Evolutionary conservation across 2,113 vertebrate genomes (phyloP), one percentile per base, ranked within the genome.

Genomic region (Platycercus adscitus): DNA sequence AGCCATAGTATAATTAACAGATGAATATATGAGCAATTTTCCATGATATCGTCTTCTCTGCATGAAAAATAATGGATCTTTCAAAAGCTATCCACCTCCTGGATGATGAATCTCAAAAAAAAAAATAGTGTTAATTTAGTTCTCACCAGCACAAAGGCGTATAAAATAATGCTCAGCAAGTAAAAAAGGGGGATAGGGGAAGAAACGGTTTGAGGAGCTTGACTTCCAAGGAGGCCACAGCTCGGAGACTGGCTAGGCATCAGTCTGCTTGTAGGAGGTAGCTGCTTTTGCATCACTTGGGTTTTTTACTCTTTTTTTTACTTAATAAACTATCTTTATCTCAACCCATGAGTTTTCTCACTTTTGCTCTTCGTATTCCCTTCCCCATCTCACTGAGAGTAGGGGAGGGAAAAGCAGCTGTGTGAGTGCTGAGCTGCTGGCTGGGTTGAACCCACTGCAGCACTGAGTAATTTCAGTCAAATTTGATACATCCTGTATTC

Each of bases 201-300:
- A 66, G 18, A 43, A 69, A 44, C 3, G 5, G 5, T 2, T 29
- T n/a, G 3, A 4, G 2, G 13, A 14, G 2, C 1, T 23, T 61
- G 29, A n/a, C 47, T 80, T 86, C 33, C 28, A 33, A 29, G 24
- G 12, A 47, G 6, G 17, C 2, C 24, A 12, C 10, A 65, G 18
- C 18, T 71, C 69, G 70, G 19, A 58, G 14, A 29, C 10, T 39
- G 31, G 7, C 7, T 55, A 19, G 13, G 6, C 41, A 53, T 72
- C 53, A 37, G 4, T n/a, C 21, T 86, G 13, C 31, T 60, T 49
- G 25, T 63, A 29, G 28, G 20, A 68, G 17, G 33, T 13, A 26
- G 13, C 10, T 77, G 6, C 17, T 20, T 72, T 50, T 79, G 6
- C 18, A 53, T 43, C 29, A 60, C 5, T 69, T 86, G 11, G 33